These are phyloP conservation scores for Syndactyla subalaris DNA, from an alignment of 2,797 vertebrate genomes.

Conservation along the genomic window DNA sequence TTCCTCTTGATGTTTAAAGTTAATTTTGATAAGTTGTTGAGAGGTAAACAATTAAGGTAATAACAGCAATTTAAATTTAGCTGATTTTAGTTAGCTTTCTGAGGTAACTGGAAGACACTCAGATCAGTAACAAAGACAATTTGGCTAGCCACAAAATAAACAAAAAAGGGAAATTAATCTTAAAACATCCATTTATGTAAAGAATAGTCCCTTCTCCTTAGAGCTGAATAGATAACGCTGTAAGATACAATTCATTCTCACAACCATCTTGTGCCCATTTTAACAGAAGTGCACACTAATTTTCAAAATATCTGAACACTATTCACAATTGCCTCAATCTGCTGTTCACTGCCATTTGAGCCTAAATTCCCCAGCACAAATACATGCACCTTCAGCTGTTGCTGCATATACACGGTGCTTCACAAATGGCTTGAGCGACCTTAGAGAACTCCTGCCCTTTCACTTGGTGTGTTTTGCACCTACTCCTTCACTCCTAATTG, in stretches of 20 bases:
- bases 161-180: fast-evolving
- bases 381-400: not conserved
- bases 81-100: not conserved
- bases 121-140: not conserved
- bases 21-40: not conserved
- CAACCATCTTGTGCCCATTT: not conserved
- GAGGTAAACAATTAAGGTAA: not conserved
- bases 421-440: fast-evolving
- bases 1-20: not conserved
- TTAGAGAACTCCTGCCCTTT: not conserved
- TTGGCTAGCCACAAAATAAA: not conserved
- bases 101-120: not conserved
- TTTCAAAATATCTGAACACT: not conserved
- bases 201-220: not conserved
- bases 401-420: not conserved
- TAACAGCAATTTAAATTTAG: not conserved
- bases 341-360: not conserved
- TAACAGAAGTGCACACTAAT: not conserved
- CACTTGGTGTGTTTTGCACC: not conserved
- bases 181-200: not conserved
- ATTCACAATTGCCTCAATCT: fast-evolving
- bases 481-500: not conserved
- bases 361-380: not conserved
- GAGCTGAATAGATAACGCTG: fast-evolving
- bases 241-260: not conserved